Evolutionary conservation across 2,888 invertebrate genomes (phyloP).

Genomic region (Margaritifera margaritifera): DNA sequence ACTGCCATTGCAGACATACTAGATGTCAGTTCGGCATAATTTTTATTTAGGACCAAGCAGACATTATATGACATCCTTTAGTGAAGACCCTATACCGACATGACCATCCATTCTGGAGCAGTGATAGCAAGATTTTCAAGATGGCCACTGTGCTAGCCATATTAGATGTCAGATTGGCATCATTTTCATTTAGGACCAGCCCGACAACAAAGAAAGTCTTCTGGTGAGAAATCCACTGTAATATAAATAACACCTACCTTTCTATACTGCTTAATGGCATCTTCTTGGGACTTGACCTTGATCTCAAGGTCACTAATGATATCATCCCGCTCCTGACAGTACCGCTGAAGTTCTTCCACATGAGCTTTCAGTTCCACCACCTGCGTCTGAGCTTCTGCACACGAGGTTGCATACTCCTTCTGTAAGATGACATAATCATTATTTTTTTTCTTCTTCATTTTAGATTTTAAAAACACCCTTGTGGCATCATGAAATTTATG

Average conservation of each 20-base stretch:
- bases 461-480: not conserved
- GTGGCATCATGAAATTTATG: no score
- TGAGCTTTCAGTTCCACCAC: constrained; percentile 50
- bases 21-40: no score
- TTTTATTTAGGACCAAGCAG: no score
- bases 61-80: no score
- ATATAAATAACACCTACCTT: constrained; percentile 34
- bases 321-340: constrained; percentile 50
- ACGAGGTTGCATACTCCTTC: constrained; percentile 56
- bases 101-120: no score
- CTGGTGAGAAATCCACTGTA: not conserved
- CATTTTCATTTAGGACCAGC: no score
- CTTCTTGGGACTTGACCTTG: constrained; percentile 45
- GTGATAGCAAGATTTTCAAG: no score
- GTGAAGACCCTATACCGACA: no score
- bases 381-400: constrained; percentile 53
- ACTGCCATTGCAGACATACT: no score
- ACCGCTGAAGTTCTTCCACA: constrained; percentile 55
- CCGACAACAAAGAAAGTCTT: not conserved
- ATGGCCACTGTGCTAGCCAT: no score
- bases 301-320: constrained; percentile 45
- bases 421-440: constrained; percentile 14
- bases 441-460: no score
- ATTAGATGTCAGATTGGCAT: no score
- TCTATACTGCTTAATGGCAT: constrained; percentile 50